These are phyloP conservation scores for Scaptodrosophila latifasciaeformis DNA, from an alignment of 2,888 invertebrate species.

Conservation along the genomic window DNA sequence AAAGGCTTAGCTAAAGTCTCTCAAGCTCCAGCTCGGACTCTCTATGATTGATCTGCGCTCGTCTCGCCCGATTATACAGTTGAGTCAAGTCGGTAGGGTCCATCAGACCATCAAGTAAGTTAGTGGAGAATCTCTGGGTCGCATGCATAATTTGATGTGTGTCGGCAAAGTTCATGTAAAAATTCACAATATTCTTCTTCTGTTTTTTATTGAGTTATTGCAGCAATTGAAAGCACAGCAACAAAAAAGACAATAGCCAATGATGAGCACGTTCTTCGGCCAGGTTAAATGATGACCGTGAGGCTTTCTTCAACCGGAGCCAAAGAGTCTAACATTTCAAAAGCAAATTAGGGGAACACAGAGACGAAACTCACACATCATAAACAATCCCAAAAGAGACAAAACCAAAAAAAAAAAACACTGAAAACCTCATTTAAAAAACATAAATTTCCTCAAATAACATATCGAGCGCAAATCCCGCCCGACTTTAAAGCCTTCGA, in stretches of 20 bases:
- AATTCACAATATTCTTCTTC: slow-evolving; percentile 1
- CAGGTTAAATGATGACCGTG: background rate
- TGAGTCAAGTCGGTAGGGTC: slow-evolving; percentile 29
- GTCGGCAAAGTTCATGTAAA: slow-evolving; percentile 11
- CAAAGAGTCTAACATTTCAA: too few relatives aligned
- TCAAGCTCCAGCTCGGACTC: background rate
- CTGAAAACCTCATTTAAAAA: slow-evolving; percentile 10
- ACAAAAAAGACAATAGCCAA: too few relatives aligned
- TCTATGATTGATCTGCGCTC: slow-evolving; percentile 61
- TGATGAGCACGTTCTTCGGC: slow-evolving; percentile 34
- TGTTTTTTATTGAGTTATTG: slow-evolving; percentile 66
- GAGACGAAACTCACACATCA: slow-evolving; percentile 49
- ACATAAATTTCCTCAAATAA: slow-evolving; percentile 67
- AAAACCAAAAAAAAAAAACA: too few relatives aligned
- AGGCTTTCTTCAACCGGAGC: too few relatives aligned
- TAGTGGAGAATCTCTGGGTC: slow-evolving; percentile 47
- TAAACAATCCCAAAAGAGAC: slow-evolving; percentile 42
- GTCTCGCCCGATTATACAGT: slow-evolving; percentile 48
- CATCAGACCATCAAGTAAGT: slow-evolving; percentile 36
- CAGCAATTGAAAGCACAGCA: slow-evolving; percentile 49
- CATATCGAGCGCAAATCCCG: slow-evolving; percentile 67
- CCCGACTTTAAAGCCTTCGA: slow-evolving; percentile 48
- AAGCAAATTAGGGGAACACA: too few relatives aligned
- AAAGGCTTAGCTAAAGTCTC: slow-evolving; percentile 40
- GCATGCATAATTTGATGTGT: slow-evolving; percentile 65